Evolutionary conservation across 2,113 vertebrate species (phyloP), one percentile per base, ranked within the genome.

Genomic region (Perca fluviatilis): DNA sequence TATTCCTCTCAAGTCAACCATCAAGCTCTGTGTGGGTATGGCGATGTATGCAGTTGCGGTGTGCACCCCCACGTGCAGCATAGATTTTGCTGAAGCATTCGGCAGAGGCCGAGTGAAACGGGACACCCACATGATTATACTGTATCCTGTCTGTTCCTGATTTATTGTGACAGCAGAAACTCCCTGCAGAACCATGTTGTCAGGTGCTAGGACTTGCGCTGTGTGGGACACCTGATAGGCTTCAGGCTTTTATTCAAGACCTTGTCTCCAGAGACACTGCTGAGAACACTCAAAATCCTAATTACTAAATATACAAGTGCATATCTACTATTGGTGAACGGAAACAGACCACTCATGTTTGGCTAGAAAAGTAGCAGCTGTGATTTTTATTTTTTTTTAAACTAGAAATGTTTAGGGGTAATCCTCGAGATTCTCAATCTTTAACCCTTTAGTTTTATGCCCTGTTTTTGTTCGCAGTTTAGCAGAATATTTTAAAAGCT

Each of bases 101-200:
- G n/a, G 71, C 74, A 74, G 61, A 71, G 83, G 69, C 77, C 18
- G 72, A 83, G 88, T 50, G 93, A 89, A 92, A 93, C 54, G 3
- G 63, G 86, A 94, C 89, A 90, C 89, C 61, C 43, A 33, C 73
- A 36, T 89, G 91, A 93, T 92, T 92, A 94, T 77, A 86, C 89
- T 85, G 89, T 87, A 92, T 90, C 91, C 89, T 76, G 85, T 84
- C 76, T 79, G 88, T 36, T 25, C 57, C 79, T 89, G 91, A 93
- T 93, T 92, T 93, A 94, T 89, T 90, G 82, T 93, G 93, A 94
- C 91, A 92, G 91, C 88, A 83, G 77, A 84, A 92, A 89, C 91
- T 91, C 91, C 92, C 91, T 71, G 82, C 72, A 88, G 89, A 88
- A 91, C 85, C 90, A 74, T 86, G 89, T 91, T 73, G 80, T 94